Conservation (phyloP, 2,113 vertebrate species). For the Gambusia affinis region DNA sequence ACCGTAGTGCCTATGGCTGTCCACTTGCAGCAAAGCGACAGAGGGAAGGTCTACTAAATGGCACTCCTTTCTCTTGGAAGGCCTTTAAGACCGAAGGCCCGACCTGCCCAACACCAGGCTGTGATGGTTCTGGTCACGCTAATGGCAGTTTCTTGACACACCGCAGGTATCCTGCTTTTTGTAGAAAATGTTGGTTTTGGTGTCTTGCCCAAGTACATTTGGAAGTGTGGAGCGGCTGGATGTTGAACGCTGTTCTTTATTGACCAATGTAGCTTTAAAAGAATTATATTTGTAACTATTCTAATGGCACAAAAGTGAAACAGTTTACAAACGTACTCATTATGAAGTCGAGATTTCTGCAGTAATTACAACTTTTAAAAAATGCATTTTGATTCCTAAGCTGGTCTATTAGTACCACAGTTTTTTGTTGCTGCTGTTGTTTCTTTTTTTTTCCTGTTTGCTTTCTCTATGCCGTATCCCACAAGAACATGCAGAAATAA, state of each 20-base stretch:
- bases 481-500: too few relatives aligned
- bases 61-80: constrained; percentile 95
- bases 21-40: constrained; percentile 93
- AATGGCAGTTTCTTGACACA: constrained; percentile 98
- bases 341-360: not conserved
- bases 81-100: constrained; percentile 93
- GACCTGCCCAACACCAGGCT: constrained; percentile 93
- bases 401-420: too few relatives aligned
- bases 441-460: too few relatives aligned
- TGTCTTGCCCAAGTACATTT: not conserved
- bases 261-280: too few relatives aligned
- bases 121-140: constrained; percentile 94
- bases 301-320: too few relatives aligned
- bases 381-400: not conserved
- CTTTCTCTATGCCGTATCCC: too few relatives aligned
- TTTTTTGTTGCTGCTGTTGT: too few relatives aligned
- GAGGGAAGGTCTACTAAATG: constrained; percentile 93
- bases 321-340: too few relatives aligned
- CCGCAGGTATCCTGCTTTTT: constrained; percentile 84
- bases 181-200: not conserved
- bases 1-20: constrained; percentile 96
- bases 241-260: too few relatives aligned
- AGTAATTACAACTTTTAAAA: not conserved
- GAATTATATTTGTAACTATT: too few relatives aligned
- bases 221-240: not conserved